These are phyloP conservation scores for Sitodiplosis mosellana DNA, from an alignment of 1,140 invertebrate species.

Conservation along the genomic window DNA sequence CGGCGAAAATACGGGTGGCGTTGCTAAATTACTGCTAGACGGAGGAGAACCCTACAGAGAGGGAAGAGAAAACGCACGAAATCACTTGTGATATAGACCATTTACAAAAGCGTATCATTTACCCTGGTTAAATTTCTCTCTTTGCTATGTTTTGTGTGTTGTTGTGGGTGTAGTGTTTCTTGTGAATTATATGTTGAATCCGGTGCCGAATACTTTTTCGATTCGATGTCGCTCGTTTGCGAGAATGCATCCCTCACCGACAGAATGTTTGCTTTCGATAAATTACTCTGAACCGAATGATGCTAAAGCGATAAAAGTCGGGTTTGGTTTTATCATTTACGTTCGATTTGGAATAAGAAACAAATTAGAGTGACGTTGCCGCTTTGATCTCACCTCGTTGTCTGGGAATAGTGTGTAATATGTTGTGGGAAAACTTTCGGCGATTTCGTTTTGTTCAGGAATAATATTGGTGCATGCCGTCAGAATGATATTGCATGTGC, in stretches of 20 bases:
- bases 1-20: constrained; percentile 9
- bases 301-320: background rate
- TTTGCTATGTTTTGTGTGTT: too few relatives aligned
- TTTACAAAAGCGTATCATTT: background rate
- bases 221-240: constrained; percentile 21
- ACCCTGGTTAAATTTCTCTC: too few relatives aligned
- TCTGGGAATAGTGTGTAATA: background rate
- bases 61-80: background rate
- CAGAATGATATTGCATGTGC: constrained; percentile 48
- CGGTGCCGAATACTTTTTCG: constrained; percentile 7
- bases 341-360: background rate
- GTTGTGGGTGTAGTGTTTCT: too few relatives aligned
- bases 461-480: constrained; percentile 26
- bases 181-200: background rate
- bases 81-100: background rate
- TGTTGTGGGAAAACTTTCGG: constrained; percentile 13
- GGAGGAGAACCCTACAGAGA: too few relatives aligned
- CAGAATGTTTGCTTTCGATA: constrained; percentile 5
- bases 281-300: background rate
- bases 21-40: background rate
- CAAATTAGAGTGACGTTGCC: background rate
- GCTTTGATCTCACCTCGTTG: background rate
- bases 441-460: constrained; percentile 7
- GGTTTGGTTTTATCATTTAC: too few relatives aligned
- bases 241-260: constrained; percentile 18